Evolutionary conservation across 2,113 vertebrate genomes (phyloP).

Genomic region (Phainopepla nitens): DNA sequence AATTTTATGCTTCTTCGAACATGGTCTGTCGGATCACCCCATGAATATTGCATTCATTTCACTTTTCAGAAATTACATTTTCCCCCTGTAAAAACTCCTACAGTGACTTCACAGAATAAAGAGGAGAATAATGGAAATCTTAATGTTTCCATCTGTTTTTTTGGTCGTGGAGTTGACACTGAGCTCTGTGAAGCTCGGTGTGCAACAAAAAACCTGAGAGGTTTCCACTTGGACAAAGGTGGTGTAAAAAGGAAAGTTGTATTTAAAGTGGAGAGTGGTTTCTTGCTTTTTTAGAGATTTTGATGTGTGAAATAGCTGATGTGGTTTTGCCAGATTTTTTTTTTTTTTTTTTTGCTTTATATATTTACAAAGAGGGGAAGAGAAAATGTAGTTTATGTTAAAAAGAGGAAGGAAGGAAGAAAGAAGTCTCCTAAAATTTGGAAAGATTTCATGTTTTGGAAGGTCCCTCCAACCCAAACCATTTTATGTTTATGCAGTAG

Average conservation of each 20-base stretch:
- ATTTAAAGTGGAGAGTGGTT: not conserved
- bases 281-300: not conserved
- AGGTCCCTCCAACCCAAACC: not conserved
- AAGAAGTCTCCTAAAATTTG: not conserved
- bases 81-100: not conserved
- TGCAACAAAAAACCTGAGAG: not conserved
- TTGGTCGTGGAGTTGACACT: not conserved
- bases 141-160: not conserved
- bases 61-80: not conserved
- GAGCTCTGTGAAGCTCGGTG: rapidly evolving
- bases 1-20: slow-evolving; percentile 32
- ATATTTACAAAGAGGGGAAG: not conserved
- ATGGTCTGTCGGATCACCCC: not conserved
- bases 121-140: not conserved
- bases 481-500: not conserved
- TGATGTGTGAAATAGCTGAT: not conserved
- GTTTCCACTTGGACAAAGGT: not conserved
- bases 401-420: not conserved
- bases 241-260: not conserved
- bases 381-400: not conserved
- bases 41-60: not conserved
- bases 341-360: not conserved
- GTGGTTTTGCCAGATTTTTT: not conserved
- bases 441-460: not conserved
- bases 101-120: not conserved